phyloP scores from a whole-genome alignment of 2,113 vertebrate genomes.

The Conger conger region DNA sequence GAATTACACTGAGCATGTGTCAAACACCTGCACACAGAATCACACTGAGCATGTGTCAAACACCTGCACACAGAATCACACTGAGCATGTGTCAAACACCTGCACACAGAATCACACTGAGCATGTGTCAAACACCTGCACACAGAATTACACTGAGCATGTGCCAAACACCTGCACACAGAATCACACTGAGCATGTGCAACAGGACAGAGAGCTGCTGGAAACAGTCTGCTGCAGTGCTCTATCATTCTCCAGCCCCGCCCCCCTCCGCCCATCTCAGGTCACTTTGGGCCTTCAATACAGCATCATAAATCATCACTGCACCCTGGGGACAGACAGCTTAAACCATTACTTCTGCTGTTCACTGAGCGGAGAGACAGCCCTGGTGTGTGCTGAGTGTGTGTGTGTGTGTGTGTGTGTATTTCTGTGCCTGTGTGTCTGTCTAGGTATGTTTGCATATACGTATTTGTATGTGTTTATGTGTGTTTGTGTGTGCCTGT shows the following conservation, averaged over 20 bases:
- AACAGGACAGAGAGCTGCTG: too few species aligned
- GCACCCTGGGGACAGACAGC: conserved; percentile 5
- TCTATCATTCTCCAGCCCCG: neutral
- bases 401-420: conserved; percentile 15
- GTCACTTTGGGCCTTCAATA: conserved; percentile 22
- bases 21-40: too few species aligned
- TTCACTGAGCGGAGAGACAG: conserved; percentile 9
- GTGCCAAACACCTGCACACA: too few species aligned
- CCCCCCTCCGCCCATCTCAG: neutral
- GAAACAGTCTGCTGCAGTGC: neutral
- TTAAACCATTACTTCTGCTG: conserved; percentile 22
- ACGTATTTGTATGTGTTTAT: neutral
- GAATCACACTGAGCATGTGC: too few species aligned
- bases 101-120: too few species aligned
- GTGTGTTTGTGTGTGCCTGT: neutral
- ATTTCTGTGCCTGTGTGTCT: neutral
- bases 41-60: too few species aligned
- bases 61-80: neutral
- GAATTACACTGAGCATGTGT: too few species aligned
- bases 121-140: too few species aligned
- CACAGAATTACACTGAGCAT: too few species aligned
- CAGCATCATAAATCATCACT: conserved; percentile 22
- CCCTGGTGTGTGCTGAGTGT: neutral
- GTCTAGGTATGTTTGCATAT: neutral
- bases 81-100: too few species aligned